phyloP scores from a whole-genome alignment of 2,888 invertebrate species.

The Chydorus sphaericus region DNA sequence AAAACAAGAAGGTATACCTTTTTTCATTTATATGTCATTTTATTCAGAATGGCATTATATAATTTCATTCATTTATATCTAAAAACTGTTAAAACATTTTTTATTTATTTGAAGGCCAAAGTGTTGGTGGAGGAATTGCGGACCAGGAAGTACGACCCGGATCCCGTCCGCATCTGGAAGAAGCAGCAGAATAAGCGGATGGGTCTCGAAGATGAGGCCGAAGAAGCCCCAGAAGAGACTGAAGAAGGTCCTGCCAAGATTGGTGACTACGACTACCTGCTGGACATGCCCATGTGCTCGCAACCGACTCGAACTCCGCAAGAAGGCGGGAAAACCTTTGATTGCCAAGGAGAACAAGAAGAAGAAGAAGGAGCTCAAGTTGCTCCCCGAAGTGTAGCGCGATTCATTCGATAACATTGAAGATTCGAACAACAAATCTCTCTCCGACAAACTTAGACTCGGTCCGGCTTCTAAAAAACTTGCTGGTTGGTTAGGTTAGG shows the following conservation, averaged over 20 bases:
- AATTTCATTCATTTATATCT: too few species aligned
- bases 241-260: slow-evolving; percentile 19
- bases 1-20: slow-evolving; percentile 66
- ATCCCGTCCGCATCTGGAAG: slow-evolving; percentile 55
- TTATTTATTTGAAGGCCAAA: slow-evolving; percentile 38
- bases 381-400: slow-evolving; percentile 35
- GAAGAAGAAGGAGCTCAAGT: slow-evolving; percentile 70
- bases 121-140: slow-evolving; percentile 73
- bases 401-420: slow-evolving; percentile 52
- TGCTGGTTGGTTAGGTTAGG: too few species aligned
- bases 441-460: slow-evolving; percentile 36
- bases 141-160: slow-evolving; percentile 46
- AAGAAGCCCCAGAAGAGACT: slow-evolving; percentile 41
- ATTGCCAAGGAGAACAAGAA: slow-evolving; percentile 88
- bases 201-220: slow-evolving; percentile 25
- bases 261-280: slow-evolving; percentile 72
- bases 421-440: slow-evolving; percentile 31
- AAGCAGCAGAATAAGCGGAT: slow-evolving; percentile 40
- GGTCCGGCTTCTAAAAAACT: too few species aligned
- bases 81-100: too few species aligned
- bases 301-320: slow-evolving; percentile 60
- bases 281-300: slow-evolving; percentile 95
- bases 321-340: slow-evolving; percentile 50
- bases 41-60: background rate
- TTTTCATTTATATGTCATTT: too few species aligned